phyloP scores from a whole-genome alignment of 92 coral and sea anemone species.

The Palythoa caribaeorum region DNA sequence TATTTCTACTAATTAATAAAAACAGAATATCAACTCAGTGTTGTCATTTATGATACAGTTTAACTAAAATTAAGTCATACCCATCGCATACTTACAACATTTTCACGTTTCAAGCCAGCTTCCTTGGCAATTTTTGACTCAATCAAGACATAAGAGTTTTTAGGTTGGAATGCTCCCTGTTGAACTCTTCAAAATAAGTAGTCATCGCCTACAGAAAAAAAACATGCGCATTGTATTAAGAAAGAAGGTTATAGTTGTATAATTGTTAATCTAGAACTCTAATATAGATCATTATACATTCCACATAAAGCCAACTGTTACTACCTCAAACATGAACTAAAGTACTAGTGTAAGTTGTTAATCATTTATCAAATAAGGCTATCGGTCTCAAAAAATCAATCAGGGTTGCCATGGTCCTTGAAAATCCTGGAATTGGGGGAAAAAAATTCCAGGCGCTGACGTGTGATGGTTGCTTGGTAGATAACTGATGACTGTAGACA shows the following conservation, averaged over 20 bases:
- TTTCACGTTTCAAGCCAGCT: conserved; percentile 10
- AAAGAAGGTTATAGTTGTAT: not conserved
- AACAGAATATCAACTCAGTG: not conserved
- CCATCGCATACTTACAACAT: conserved; percentile 10
- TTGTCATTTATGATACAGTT: not conserved
- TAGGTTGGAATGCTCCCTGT: not conserved
- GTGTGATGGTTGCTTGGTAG: no score
- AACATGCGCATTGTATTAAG: not conserved
- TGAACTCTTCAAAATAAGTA: not conserved
- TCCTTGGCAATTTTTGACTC: conserved; percentile 1
- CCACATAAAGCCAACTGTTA: no score
- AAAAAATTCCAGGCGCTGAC: no score
- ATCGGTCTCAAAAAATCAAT: no score
- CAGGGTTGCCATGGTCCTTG: no score
- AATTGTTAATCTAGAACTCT: no score
- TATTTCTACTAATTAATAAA: not conserved
- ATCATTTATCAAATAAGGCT: no score
- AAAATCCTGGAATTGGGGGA: no score
- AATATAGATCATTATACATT: no score
- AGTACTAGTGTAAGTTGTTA: no score
- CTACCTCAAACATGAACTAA: no score
- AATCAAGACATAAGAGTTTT: not conserved
- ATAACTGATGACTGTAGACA: no score
- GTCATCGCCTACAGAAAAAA: not conserved
- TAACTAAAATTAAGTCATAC: not conserved